These are phyloP conservation scores for Pangasius mekongensis DNA, from an alignment of 2,797 vertebrate species.

Conservation along the genomic window DNA sequence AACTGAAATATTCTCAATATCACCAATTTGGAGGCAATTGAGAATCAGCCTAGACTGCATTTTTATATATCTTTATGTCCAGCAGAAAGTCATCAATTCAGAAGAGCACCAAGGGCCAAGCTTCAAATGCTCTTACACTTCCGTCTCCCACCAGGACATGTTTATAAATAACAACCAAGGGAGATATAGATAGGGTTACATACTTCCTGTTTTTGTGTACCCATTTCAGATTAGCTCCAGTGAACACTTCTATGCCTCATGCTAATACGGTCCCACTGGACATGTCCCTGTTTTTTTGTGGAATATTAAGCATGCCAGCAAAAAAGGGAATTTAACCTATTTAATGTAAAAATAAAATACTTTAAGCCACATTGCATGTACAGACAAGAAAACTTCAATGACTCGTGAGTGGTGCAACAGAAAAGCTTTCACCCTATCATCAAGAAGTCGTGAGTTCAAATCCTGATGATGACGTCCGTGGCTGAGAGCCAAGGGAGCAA, in stretches of 20 bases:
- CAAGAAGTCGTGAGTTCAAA: neutral
- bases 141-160: neutral
- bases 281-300: slow-evolving; percentile 59
- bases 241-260: slow-evolving; percentile 56
- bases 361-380: neutral
- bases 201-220: slow-evolving; percentile 4
- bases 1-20: neutral
- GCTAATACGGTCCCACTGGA: slow-evolving; percentile 65
- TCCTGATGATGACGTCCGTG: neutral
- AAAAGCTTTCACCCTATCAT: neutral
- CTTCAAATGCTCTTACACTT: neutral
- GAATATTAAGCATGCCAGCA: neutral
- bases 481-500: neutral
- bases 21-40: neutral
- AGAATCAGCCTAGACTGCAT: neutral
- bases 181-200: neutral
- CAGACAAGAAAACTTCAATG: neutral
- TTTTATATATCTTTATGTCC: neutral
- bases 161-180: neutral
- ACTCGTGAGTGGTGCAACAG: neutral
- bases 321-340: slow-evolving; percentile 10
- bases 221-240: slow-evolving; percentile 8
- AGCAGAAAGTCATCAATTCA: slow-evolving; percentile 2
- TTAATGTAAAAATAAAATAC: slow-evolving; percentile 1
- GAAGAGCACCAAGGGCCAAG: neutral